Conservation (phyloP, 2,888 invertebrate genomes). For the Aspidapion aeneum region DNA sequence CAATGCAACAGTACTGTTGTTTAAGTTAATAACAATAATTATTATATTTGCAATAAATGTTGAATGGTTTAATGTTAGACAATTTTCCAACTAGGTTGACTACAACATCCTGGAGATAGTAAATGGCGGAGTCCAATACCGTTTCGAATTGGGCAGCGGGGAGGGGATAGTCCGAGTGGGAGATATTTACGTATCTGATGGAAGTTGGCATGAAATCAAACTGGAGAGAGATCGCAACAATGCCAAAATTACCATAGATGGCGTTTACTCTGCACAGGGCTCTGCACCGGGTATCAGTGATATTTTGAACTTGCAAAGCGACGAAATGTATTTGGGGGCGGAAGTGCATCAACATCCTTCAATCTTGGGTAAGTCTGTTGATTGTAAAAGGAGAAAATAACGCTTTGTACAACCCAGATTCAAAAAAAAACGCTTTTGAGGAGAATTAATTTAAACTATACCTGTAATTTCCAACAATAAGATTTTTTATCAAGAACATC, state of each 20-base stretch:
- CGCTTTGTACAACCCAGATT: not conserved
- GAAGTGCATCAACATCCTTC: conserved; percentile 74
- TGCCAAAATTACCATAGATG: conserved; percentile 76
- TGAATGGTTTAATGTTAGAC: not conserved
- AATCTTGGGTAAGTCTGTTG: conserved; percentile 46
- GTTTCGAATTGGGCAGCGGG: conserved; percentile 91
- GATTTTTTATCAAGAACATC: no score
- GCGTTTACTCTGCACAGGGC: conserved; percentile 67
- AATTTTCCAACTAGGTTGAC: conserved; percentile 54
- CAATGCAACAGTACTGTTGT: no score
- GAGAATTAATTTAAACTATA: no score
- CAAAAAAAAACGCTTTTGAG: no score
- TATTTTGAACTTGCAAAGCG: conserved; percentile 80
- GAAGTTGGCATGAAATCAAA: conserved; percentile 77
- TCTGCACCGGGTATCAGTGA: conserved; percentile 78
- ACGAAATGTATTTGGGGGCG: conserved; percentile 82
- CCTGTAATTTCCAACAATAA: no score
- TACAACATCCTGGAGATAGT: conserved; percentile 84
- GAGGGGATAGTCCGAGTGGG: conserved; percentile 78
- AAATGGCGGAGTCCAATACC: conserved; percentile 83
- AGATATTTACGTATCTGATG: conserved; percentile 75
- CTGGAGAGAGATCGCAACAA: conserved; percentile 79
- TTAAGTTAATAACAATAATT: no score
- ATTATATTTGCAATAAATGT: no score
- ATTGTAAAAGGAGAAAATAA: conserved; percentile 3